A percentile compares a stretch with the other conserved stretches of the same genome.
Conservation (phyloP, 2,888 invertebrate genomes). For the Norana najaformis region DNA sequence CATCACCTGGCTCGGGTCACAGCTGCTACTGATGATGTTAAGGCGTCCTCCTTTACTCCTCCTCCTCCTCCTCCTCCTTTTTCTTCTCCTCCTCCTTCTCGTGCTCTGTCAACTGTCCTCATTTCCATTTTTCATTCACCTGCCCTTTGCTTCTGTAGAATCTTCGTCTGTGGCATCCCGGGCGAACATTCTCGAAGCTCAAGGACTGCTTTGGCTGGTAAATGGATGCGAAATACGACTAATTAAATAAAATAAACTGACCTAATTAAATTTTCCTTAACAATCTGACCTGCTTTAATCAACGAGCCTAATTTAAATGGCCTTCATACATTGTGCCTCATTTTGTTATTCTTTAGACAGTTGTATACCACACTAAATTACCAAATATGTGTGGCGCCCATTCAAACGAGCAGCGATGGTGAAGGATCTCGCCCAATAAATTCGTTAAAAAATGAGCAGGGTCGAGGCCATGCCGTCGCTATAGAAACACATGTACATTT, state of each 20-base stretch:
- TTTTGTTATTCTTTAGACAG: neutral
- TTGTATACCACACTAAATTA: neutral
- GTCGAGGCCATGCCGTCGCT: no score
- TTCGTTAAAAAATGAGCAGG: no score
- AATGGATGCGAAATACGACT: neutral
- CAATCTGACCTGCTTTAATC: no score
- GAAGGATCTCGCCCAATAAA: no score
- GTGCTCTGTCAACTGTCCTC: neutral
- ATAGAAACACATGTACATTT: no score
- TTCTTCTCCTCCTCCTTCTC: neutral
- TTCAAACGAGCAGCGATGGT: no score
- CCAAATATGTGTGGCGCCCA: no score
- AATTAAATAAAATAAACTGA: no score
- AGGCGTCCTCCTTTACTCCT: neutral
- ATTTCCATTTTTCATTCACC: neutral
- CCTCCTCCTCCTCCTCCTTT: neutral
- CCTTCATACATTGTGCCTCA: neutral
- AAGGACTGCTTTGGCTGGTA: neutral
- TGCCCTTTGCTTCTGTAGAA: neutral
- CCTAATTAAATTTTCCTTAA: neutral
- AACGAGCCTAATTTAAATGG: neutral
- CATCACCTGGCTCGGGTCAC: neutral
- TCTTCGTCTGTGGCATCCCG: neutral
- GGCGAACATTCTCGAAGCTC: neutral
- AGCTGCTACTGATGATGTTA: neutral